Evolutionary conservation across 2,888 invertebrate species (phyloP), one percentile per base, ranked within the genome.

Genomic region (Oscheius sp.): DNA sequence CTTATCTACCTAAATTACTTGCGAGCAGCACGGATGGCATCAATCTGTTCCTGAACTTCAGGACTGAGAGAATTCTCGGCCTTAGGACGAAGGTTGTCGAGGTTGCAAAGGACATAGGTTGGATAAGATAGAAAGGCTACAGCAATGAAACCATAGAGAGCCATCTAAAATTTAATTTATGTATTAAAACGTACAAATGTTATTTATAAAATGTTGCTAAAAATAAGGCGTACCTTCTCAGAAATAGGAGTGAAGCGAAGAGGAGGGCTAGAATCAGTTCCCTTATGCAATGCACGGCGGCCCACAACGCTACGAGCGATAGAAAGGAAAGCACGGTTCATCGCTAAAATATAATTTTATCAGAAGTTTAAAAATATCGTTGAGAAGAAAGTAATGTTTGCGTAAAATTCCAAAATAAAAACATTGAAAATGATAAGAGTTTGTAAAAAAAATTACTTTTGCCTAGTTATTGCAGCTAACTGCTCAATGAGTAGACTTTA

Each of bases 91-190:
- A 84, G 75, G 61, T 76, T 73, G 71, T 85, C 82, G 65, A 85
- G 72, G 74, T 78, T 80, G 72, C 76, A 72, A 67, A 85, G 73
- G 12, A 85, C 81, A 64, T 75, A 84, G 34, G 84, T 84, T 55
- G 85, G 85, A 72, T 85, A 85, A 15, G 81, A 76, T 48, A 85
- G 73, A 75, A 83, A 81, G 53, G 78, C 73, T 34, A 75, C 65
- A 20, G 76, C 72, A 72, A 83, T 79, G 67, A 81, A 66, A 69
- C 73, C 72, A 69, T 80, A 85, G 42, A 82, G 73, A 25, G 72
- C 82, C 55, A 80, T 53, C 78, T 78, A 57, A 33, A 75, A 70
- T 10, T 2, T 20, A 33, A 37, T 5, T 12, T 46, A n/a, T 17
- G n/a, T 46, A 17, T 20, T 46, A 46, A n/a, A 10, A 10, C 6